Percentiles rank a stretch among this genome's conserved stretches.
These are phyloP conservation scores for Dermatemys mawii DNA, from an alignment of 2,113 vertebrate species.

Conservation along the genomic window DNA sequence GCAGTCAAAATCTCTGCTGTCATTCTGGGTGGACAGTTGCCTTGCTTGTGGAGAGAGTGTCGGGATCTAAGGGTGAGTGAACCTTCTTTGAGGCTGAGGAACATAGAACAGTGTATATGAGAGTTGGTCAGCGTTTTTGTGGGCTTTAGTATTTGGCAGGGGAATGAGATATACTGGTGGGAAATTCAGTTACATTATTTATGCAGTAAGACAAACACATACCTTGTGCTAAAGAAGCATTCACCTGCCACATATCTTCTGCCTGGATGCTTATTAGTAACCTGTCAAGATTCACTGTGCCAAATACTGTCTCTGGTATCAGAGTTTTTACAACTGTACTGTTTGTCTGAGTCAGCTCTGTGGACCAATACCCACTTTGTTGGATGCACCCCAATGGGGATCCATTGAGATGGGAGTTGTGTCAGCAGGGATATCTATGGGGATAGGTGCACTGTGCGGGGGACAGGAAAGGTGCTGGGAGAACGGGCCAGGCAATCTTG, in stretches of 20 bases:
- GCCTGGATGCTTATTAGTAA: background rate
- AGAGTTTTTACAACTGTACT: background rate
- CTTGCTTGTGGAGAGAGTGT: background rate
- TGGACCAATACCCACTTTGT: too few relatives aligned
- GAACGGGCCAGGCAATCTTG: too few relatives aligned
- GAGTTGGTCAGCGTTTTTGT: background rate
- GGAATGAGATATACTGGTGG: background rate
- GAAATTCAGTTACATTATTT: background rate
- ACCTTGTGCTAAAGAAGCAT: background rate
- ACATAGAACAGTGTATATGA: too few relatives aligned
- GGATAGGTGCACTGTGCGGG: too few relatives aligned
- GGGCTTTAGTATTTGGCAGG: background rate
- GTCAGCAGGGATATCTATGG: too few relatives aligned
- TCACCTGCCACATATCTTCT: background rate
- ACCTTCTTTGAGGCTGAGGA: background rate
- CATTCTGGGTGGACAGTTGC: background rate
- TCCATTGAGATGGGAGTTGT: too few relatives aligned
- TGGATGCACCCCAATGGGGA: too few relatives aligned
- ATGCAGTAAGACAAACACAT: background rate
- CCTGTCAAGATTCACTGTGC: too few relatives aligned
- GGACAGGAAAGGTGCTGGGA: too few relatives aligned
- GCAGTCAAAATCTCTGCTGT: background rate
- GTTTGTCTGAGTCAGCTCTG: background rate
- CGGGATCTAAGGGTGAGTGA: background rate
- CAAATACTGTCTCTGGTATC: background rate